Evolutionary conservation across 1,140 invertebrate species (phyloP), one percentile per base, ranked within the genome.

Genomic region (Phymastichus coffea): DNA sequence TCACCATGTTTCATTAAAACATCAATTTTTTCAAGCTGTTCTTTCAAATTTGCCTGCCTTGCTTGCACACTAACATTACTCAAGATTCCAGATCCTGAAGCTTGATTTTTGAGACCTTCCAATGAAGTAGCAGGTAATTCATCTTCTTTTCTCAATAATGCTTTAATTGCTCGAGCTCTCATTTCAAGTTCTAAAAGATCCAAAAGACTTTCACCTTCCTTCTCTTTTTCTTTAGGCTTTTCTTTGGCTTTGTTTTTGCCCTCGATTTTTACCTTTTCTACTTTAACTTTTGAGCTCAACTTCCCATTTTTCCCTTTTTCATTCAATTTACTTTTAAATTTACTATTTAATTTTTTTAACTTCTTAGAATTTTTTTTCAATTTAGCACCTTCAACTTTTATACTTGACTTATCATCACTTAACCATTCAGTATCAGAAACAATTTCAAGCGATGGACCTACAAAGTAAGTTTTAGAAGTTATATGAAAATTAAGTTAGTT

Each of bases 171-270:
- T 33, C 80, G 70, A 12, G 81, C 81, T 63, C 81, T 72, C 82
- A 83, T 83, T 70, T 83, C 82, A 26, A 83, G 61, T 54, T 83
- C 81, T 33, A 83, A 67, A 33, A 82, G 70, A 67, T 82, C 82
- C 12, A 82, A 63, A 15, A 80, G 73, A 70, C 77, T 82, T 62
- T 81, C 80, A 12, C 78, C 84, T 63, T 81, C 77, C 59, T 80
- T 80, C 60, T 69, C 64, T 43, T 74, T 71, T 43, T 47, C 56
- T n/a, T 63, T 54, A 4, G 61, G 48, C 46, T 66, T 67, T 10
- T 67, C 66, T 15, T 56, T 47, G 10, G 64, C 60, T 22, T 64
- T 66, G 28, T 72, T 70, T 17, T 66, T 72, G 17, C 54, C 53
- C 51, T 72, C 68, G n/a, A 46, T 26, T 56, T 71, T 70, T 26